Evolutionary conservation across 2,888 invertebrate species (phyloP).

Genomic region (Chalcosyrphus nemorum): DNA sequence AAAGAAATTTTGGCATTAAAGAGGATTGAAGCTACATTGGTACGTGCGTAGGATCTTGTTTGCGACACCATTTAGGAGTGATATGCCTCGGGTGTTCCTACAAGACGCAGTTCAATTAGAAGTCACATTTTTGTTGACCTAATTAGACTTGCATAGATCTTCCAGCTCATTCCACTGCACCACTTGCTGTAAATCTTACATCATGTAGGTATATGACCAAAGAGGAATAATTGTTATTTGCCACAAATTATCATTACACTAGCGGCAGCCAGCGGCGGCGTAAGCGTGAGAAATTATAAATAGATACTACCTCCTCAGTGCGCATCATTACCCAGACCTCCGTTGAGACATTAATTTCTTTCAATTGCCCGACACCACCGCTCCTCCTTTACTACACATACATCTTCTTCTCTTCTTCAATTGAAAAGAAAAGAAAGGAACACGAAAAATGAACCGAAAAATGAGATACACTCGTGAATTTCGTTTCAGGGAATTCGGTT

Average conservation of each 20-base stretch:
- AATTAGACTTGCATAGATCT: too few species aligned
- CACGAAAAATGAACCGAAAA: slow-evolving; percentile 37
- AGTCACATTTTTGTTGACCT: too few species aligned
- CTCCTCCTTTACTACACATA: background rate
- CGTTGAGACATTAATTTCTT: slow-evolving; percentile 45
- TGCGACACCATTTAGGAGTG: too few species aligned
- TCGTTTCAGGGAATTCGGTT: slow-evolving; percentile 58
- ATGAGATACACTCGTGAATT: slow-evolving; percentile 44
- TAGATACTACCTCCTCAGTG: slow-evolving; percentile 40
- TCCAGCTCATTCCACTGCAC: background rate
- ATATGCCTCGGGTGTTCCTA: too few species aligned
- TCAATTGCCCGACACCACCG: slow-evolving; percentile 41
- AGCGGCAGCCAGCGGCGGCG: too few species aligned
- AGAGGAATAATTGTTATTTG: slow-evolving; percentile 35
- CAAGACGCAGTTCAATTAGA: too few species aligned
- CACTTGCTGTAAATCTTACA: slow-evolving; percentile 7
- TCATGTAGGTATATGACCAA: slow-evolving; percentile 9
- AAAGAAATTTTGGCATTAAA: too few species aligned
- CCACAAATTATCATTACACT: slow-evolving; percentile 40
- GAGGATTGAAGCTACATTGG: too few species aligned
- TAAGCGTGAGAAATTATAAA: slow-evolving; percentile 44
- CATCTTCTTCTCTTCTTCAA: background rate
- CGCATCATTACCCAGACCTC: slow-evolving; percentile 41
- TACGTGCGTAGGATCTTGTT: too few species aligned
- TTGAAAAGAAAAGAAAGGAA: slow-evolving; percentile 12